Evolutionary conservation across 2,797 vertebrate genomes (phyloP).

Genomic region (Pelobates cultripes): DNA sequence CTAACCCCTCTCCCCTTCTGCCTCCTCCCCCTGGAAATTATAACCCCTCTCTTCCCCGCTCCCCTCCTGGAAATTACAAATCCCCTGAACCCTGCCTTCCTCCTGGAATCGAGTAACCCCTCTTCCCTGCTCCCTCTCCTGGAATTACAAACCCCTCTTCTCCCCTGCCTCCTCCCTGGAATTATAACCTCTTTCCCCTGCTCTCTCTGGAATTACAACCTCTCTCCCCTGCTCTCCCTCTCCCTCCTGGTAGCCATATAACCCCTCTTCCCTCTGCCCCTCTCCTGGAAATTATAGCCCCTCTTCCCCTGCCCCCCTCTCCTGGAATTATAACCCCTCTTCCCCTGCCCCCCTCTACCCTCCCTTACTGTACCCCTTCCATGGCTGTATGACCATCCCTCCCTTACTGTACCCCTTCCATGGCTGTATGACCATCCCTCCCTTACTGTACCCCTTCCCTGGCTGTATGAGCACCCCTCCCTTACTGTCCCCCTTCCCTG

Average conservation of each 20-base stretch:
- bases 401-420: no score
- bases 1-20: neutral
- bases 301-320: neutral
- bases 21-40: constrained; percentile 59
- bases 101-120: neutral
- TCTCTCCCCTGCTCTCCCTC: neutral
- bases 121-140: neutral
- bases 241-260: neutral
- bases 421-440: no score
- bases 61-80: no score
- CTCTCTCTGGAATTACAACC: no score
- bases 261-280: constrained; percentile 50
- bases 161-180: no score
- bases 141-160: no score
- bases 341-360: constrained; percentile 59
- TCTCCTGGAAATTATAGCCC: constrained; percentile 50
- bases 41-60: neutral
- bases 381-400: no score
- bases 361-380: no score
- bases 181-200: neutral
- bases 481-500: neutral
- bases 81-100: no score
- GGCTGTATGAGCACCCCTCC: no score
- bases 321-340: no score
- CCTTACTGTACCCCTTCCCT: no score